Percentiles rank a stretch among this genome's conserved stretches.
Evolutionary conservation across 2,797 vertebrate species (phyloP).

Genomic region (Betta splendens): DNA sequence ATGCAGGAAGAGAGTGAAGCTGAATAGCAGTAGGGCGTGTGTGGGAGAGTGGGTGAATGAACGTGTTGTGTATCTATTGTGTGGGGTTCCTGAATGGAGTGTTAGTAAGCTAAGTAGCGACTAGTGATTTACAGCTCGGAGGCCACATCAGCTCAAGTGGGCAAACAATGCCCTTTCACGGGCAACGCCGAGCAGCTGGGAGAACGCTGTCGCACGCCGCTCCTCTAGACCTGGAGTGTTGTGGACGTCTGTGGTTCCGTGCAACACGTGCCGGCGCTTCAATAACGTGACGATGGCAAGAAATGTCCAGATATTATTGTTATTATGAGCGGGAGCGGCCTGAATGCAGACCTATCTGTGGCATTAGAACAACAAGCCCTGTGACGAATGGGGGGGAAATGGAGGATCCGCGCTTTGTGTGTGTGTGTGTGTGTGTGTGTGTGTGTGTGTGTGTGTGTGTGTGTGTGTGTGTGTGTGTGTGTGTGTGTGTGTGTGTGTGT

Average conservation of each 20-base stretch:
- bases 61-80: slow-evolving; percentile 73
- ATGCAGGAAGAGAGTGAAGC: slow-evolving; percentile 53
- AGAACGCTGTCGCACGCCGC: slow-evolving; percentile 31
- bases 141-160: slow-evolving; percentile 70
- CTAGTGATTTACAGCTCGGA: slow-evolving; percentile 68
- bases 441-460: slow-evolving; percentile 31
- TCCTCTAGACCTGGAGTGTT: slow-evolving; percentile 50
- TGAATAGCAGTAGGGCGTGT: slow-evolving; percentile 70
- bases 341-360: slow-evolving; percentile 64
- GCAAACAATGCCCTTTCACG: slow-evolving; percentile 69
- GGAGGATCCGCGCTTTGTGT: slow-evolving; percentile 56
- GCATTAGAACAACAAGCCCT: slow-evolving; percentile 76
- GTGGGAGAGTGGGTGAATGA: slow-evolving; percentile 65
- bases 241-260: slow-evolving; percentile 36
- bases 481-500: slow-evolving; percentile 25
- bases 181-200: slow-evolving; percentile 47
- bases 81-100: slow-evolving; percentile 68
- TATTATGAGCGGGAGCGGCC: slow-evolving; percentile 50
- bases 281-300: slow-evolving; percentile 17
- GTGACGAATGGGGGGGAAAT: slow-evolving; percentile 79
- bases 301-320: slow-evolving; percentile 55
- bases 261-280: neutral
- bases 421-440: slow-evolving; percentile 39
- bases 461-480: slow-evolving; percentile 30
- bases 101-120: slow-evolving; percentile 78